Evolutionary conservation across 2,113 vertebrate genomes (phyloP), one percentile per base, ranked within the genome.

Genomic region (Euleptes europaea): DNA sequence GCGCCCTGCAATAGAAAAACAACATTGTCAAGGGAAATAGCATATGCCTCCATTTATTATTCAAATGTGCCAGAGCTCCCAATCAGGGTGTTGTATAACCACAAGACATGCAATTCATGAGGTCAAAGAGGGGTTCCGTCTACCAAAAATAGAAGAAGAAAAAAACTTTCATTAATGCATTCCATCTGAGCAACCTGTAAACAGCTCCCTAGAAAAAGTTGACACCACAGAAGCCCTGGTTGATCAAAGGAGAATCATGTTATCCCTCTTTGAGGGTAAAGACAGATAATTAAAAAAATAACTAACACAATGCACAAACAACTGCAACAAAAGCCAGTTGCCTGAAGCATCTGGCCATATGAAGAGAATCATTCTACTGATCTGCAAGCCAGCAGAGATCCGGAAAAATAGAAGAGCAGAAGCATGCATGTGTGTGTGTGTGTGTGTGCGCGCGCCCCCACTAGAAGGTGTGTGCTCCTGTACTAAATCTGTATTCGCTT

Each of bases 1-100:
- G 92, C 92, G 91, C 93, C 92, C 92, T 94, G 89, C 78, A 86
- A 80, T 2, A 86, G 85, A 84, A 85, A 92, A 91, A 87, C 12
- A 11, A 72, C 84, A 90, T 78, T 80, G 33, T 74, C 79, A 63
- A 38, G 76, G 49, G 40, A 57, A 84, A 83, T 74, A 92, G 73
- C 86, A 86, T 69, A 86, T 51, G 73, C 83, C 87, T 81, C 77
- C 86, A 88, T 92, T 91, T 91, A 84, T 63, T 88, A 54, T 89
- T 90, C 0, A 0, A 33, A 70, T 70, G 3, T 38, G n/a, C 44
- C 67, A 77, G 1, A 82, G 21, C 57, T 84, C 63, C 83, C 63
- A 26, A 63, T 81, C 47, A 35, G 23, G 60, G 17, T 40, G 4
- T 1, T 67, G 26, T 10, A 66, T 19, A 40, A 67, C 13, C 33